Evolutionary conservation across 1,140 invertebrate species (phyloP).

Genomic region (Atopsyche davidsoni): DNA sequence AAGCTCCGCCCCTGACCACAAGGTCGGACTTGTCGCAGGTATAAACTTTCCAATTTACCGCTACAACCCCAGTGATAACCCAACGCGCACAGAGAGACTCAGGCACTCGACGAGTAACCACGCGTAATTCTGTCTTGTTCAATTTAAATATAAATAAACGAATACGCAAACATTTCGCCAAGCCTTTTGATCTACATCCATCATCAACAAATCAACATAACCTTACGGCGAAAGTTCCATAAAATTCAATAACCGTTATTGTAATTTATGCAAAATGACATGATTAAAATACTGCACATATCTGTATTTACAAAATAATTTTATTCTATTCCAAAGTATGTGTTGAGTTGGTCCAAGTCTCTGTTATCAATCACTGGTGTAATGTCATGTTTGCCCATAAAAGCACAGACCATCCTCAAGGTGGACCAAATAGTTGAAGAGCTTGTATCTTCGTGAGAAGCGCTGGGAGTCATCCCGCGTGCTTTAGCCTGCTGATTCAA

Average conservation of each 20-base stretch:
- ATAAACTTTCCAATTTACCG: too few relatives aligned
- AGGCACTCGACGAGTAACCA: too few relatives aligned
- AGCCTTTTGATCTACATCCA: too few relatives aligned
- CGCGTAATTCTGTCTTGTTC: too few relatives aligned
- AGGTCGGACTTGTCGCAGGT: too few relatives aligned
- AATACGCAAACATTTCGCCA: too few relatives aligned
- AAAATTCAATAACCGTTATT: background rate
- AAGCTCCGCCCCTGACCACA: background rate
- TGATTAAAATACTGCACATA: background rate
- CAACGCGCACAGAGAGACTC: too few relatives aligned
- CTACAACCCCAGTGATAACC: too few relatives aligned
- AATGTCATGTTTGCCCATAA: slow-evolving; percentile 79
- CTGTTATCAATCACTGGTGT: slow-evolving; percentile 67
- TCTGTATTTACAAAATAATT: background rate
- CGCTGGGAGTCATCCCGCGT: slow-evolving; percentile 43
- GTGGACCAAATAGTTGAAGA: slow-evolving; percentile 95
- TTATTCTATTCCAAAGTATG: slow-evolving; percentile 55
- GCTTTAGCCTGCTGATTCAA: slow-evolving; percentile 88
- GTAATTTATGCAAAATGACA: background rate
- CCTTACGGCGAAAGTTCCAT: too few relatives aligned
- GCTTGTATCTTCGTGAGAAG: slow-evolving; percentile 45
- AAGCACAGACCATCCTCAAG: slow-evolving; percentile 79
- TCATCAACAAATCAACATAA: too few relatives aligned
- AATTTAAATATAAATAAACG: too few relatives aligned
- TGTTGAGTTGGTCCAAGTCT: slow-evolving; percentile 59